Conservation (phyloP, 2,888 invertebrate species). For the Anorthoa munda region DNA sequence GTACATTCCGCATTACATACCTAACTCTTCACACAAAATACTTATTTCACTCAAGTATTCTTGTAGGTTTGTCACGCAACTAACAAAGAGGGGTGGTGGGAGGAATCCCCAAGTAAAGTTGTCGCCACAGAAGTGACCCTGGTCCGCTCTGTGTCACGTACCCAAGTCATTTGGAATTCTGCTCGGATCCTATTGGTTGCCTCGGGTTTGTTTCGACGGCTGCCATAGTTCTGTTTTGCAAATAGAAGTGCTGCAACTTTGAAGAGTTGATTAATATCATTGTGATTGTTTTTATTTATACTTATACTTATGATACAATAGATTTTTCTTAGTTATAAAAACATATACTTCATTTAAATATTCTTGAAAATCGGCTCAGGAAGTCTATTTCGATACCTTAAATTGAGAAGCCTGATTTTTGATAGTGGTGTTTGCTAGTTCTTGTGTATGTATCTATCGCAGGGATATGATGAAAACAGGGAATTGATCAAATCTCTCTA, state of each 20-base stretch:
- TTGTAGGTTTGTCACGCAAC: conserved; percentile 45
- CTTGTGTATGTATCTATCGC: not conserved
- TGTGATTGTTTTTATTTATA: not conserved
- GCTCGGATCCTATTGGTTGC: conserved; percentile 72
- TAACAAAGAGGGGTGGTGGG: conserved; percentile 54
- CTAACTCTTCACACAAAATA: not conserved
- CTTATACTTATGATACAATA: not conserved
- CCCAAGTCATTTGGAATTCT: conserved; percentile 84
- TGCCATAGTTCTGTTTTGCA: conserved; percentile 68
- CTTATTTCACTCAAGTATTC: conserved; percentile 41
- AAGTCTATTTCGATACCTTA: too few species aligned
- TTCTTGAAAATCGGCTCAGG: not conserved
- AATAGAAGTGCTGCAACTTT: conserved; percentile 41
- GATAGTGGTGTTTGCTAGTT: too few species aligned
- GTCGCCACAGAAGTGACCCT: conserved; percentile 53
- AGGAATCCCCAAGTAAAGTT: conserved; percentile 46
- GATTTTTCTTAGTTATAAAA: not conserved
- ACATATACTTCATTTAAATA: not conserved
- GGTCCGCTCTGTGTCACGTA: conserved; percentile 74
- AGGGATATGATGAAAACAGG: too few species aligned
- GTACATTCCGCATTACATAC: not conserved
- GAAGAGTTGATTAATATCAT: conserved; percentile 45
- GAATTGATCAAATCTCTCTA: too few species aligned
- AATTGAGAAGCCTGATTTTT: not conserved
- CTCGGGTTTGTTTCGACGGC: conserved; percentile 82